phyloP scores from a whole-genome alignment of 1,140 invertebrate genomes.

The Drosophila littoralis region DNA sequence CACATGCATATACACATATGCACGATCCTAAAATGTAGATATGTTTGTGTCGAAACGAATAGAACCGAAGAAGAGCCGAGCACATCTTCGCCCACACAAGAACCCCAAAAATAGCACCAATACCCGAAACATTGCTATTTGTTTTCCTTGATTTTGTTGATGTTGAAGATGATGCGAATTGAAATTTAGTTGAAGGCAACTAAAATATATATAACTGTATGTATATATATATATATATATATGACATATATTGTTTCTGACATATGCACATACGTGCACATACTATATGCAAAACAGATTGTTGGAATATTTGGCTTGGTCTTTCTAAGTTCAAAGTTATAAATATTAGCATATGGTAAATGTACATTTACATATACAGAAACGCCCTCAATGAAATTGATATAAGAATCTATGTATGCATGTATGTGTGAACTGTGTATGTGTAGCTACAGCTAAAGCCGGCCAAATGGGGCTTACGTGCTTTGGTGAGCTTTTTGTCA shows the following conservation, averaged over 20 bases:
- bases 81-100: constrained; percentile 70
- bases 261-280: constrained; percentile 29
- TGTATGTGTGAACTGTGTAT: neutral
- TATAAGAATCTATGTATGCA: constrained; percentile 18
- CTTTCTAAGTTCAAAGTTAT: constrained; percentile 48
- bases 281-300: constrained; percentile 51
- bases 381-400: constrained; percentile 21
- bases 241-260: constrained; percentile 25
- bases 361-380: constrained; percentile 1
- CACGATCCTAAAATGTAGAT: constrained; percentile 5
- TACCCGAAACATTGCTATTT: constrained; percentile 75
- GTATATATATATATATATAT: constrained; percentile 1
- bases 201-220: constrained; percentile 7
- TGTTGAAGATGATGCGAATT: constrained; percentile 74
- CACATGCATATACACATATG: constrained; percentile 16
- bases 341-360: constrained; percentile 44
- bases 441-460: neutral
- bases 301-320: constrained; percentile 43
- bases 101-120: constrained; percentile 67
- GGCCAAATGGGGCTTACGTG: constrained; percentile 4
- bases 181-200: constrained; percentile 68
- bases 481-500: neutral
- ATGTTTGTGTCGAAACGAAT: constrained; percentile 25
- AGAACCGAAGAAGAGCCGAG: constrained; percentile 65
- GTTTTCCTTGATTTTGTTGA: constrained; percentile 69